Percentiles rank a stretch among this genome's conserved stretches.
Conservation (phyloP, 2,797 vertebrate genomes). For the Squalus acanthias region DNA sequence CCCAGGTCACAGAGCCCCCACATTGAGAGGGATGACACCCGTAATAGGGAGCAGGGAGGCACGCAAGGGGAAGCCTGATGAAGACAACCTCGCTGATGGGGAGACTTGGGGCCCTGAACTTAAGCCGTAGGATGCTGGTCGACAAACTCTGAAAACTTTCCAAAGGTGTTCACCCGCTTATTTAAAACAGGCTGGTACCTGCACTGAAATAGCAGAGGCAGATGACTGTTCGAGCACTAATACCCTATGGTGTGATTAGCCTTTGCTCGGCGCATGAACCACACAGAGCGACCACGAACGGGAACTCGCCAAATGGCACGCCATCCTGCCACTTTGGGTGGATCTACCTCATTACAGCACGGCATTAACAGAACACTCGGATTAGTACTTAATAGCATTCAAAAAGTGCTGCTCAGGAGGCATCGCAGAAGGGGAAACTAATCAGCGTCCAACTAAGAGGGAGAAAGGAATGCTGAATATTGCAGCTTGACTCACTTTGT, state of each 20-base stretch:
- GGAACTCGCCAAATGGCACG: neutral
- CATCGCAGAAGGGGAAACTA: neutral
- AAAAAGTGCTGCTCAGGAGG: neutral
- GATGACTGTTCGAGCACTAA: neutral
- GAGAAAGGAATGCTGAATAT: conserved; percentile 33
- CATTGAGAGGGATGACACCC: neutral
- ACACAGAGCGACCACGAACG: neutral
- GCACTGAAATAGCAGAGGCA: neutral
- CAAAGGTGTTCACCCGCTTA: too few species aligned
- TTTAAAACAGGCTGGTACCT: too few species aligned
- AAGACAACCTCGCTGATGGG: too few species aligned
- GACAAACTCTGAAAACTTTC: too few species aligned
- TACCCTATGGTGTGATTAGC: neutral
- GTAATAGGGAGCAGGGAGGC: neutral
- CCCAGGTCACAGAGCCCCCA: neutral
- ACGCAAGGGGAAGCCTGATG: neutral
- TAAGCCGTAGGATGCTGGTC: too few species aligned
- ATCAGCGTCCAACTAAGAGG: neutral
- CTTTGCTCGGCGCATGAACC: neutral
- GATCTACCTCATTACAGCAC: neutral
- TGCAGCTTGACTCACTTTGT: conserved; percentile 67
- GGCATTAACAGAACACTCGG: neutral
- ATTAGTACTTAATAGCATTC: neutral
- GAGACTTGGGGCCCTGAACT: too few species aligned
- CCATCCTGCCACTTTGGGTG: neutral